Evolutionary conservation across 2,797 vertebrate genomes (phyloP).

Genomic region (Bradypus variegatus): DNA sequence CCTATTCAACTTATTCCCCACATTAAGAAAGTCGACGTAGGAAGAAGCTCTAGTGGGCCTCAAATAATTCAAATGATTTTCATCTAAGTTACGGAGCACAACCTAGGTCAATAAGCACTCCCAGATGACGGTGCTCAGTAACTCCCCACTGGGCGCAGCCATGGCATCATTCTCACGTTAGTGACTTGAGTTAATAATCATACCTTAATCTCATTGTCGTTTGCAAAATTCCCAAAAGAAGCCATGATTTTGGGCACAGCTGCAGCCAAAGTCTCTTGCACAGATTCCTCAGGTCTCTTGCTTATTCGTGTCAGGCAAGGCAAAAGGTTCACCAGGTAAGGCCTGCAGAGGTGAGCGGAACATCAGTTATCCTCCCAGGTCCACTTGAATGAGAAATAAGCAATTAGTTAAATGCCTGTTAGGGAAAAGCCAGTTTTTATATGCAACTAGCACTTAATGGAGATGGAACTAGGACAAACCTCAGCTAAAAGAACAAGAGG

Average conservation of each 20-base stretch:
- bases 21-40: not conserved
- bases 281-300: slow-evolving; percentile 90
- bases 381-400: not conserved
- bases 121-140: too few species aligned
- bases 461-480: not conserved
- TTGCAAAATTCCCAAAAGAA: slow-evolving; percentile 92
- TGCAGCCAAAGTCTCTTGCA: slow-evolving; percentile 92
- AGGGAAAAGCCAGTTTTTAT: not conserved
- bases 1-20: not conserved
- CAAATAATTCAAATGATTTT: not conserved
- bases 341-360: slow-evolving; percentile 71
- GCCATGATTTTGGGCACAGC: slow-evolving; percentile 95
- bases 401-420: not conserved
- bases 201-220: slow-evolving; percentile 98
- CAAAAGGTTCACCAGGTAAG: slow-evolving; percentile 93
- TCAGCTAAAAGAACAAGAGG: not conserved
- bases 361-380: not conserved
- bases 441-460: not conserved
- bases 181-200: not conserved
- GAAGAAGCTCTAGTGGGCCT: not conserved
- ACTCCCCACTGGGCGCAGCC: not conserved
- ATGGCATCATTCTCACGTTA: fast-evolving
- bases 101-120: not conserved
- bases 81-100: not conserved
- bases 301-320: slow-evolving; percentile 92